These are phyloP conservation scores for Glossophaga mutica DNA, from an alignment of 2,797 vertebrate species.

Conservation along the genomic window DNA sequence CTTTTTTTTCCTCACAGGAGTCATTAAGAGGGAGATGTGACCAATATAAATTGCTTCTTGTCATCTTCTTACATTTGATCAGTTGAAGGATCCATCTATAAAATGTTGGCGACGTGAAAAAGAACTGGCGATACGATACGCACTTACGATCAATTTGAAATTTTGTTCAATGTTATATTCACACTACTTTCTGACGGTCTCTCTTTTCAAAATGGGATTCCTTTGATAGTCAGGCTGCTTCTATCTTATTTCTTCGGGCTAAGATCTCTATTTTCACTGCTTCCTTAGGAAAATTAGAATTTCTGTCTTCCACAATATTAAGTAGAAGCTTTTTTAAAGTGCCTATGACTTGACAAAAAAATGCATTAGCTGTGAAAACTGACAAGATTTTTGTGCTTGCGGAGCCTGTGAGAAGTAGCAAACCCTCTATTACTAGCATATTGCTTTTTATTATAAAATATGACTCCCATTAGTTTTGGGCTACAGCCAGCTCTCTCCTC, in stretches of 20 bases:
- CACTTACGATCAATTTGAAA: constrained; percentile 75
- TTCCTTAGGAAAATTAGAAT: constrained; percentile 79
- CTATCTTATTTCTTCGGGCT: constrained; percentile 71
- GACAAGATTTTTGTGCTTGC: constrained; percentile 64
- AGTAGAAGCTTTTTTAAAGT: constrained; percentile 74
- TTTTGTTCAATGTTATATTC: constrained; percentile 75
- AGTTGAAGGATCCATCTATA: constrained; percentile 71
- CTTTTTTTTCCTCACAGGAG: constrained; percentile 70
- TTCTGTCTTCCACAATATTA: constrained; percentile 75
- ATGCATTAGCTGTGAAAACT: constrained; percentile 68
- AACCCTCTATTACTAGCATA: constrained; percentile 57
- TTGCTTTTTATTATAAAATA: constrained; percentile 74
- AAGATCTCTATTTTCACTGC: constrained; percentile 76
- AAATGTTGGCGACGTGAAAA: constrained; percentile 53
- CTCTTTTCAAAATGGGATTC: constrained; percentile 68
- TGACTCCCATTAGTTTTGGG: constrained; percentile 67
- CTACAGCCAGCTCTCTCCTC: constrained; percentile 62
- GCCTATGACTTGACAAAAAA: constrained; percentile 76
- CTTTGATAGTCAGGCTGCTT: constrained; percentile 77
- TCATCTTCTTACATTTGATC: constrained; percentile 78
- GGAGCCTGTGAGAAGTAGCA: constrained; percentile 50
- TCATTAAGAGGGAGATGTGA: constrained; percentile 78
- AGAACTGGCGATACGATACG: constrained; percentile 61
- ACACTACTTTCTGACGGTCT: constrained; percentile 72
- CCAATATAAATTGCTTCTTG: constrained; percentile 78